A percentile compares a stretch with the other conserved stretches of the same genome.
Evolutionary conservation across 2,113 vertebrate genomes (phyloP).

Genomic region (Gymnorhina tibicen): DNA sequence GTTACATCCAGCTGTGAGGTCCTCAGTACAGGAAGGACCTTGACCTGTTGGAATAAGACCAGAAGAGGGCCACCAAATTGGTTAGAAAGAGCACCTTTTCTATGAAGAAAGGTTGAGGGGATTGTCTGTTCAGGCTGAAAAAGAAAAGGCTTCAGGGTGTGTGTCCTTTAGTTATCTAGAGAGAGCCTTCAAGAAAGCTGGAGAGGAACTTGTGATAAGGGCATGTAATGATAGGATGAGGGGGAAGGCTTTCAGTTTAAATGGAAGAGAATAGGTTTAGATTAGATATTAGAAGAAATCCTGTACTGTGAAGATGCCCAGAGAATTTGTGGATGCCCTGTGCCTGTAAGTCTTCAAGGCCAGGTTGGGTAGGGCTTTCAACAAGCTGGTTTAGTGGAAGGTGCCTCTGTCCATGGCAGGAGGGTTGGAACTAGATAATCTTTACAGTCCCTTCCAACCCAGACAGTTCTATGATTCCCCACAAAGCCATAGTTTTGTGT

Average conservation of each 20-base stretch:
- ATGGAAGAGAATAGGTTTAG: background rate
- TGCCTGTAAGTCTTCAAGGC: background rate
- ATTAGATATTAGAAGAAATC: background rate
- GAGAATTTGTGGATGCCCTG: background rate
- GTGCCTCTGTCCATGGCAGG: background rate
- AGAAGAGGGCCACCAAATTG: background rate
- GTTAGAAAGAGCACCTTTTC: background rate
- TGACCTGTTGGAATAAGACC: background rate
- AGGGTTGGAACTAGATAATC: background rate
- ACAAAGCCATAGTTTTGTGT: background rate
- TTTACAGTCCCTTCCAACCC: background rate
- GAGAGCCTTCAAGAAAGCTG: background rate
- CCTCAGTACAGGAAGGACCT: background rate
- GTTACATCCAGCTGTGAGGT: no score
- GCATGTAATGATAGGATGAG: background rate
- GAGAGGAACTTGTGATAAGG: background rate
- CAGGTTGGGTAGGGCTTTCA: background rate
- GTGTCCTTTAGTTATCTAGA: background rate
- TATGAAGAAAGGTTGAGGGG: background rate
- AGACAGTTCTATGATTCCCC: accelerated
- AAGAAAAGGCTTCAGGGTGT: background rate
- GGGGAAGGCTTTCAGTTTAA: background rate
- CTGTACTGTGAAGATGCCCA: background rate
- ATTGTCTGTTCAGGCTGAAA: background rate
- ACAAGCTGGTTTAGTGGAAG: background rate